Evolutionary conservation across 2,888 invertebrate genomes (phyloP).

Genomic region (Polymixis flavicincta): DNA sequence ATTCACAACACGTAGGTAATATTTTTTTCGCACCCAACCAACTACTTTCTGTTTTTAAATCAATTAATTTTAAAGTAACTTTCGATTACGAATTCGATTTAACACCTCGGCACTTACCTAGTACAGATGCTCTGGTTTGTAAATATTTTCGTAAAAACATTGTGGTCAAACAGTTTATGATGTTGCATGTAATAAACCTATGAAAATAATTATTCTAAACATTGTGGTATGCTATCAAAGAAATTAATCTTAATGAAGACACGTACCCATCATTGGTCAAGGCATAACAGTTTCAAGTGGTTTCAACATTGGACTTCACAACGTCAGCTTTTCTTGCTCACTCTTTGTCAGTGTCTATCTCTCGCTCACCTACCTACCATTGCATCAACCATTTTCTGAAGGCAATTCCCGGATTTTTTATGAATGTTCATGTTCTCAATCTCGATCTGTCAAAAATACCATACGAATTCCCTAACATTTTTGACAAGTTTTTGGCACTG

Average conservation of each 20-base stretch:
- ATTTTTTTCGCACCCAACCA: constrained; percentile 20
- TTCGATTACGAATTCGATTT: constrained; percentile 29
- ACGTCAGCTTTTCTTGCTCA: not conserved
- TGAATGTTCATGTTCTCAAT: no score
- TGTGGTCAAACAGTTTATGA: constrained; percentile 6
- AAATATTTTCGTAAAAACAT: constrained; percentile 12
- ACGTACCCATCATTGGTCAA: not conserved
- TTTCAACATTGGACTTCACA: not conserved
- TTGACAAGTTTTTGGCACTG: no score
- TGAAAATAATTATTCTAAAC: not conserved
- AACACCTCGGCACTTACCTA: not conserved
- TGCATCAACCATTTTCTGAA: not conserved
- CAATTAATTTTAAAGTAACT: constrained; percentile 32
- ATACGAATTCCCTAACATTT: no score
- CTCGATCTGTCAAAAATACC: no score
- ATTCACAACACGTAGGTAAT: constrained; percentile 13
- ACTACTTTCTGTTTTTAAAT: constrained; percentile 53
- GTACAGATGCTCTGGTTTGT: not conserved
- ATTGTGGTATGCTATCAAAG: not conserved
- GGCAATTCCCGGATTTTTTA: no score
- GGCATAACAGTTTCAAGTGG: no score
- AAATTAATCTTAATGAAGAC: not conserved
- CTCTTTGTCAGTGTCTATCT: not conserved
- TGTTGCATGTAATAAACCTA: not conserved
- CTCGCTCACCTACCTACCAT: not conserved